Base-by-base conservation (phyloP, 2,888 invertebrate genomes). In the Eupithecia centaureata region DNA sequence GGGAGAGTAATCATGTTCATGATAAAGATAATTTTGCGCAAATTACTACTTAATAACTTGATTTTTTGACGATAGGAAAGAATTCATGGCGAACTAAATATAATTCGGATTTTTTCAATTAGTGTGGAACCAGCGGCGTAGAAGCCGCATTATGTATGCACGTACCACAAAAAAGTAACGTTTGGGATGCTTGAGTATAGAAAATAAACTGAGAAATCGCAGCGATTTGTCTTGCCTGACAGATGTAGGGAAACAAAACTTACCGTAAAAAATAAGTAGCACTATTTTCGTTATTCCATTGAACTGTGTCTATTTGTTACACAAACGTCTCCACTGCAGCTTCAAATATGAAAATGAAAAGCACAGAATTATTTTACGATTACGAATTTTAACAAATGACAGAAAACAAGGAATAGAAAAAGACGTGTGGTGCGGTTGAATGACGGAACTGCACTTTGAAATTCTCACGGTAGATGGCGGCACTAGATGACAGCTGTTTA, bases 401-500 rank as follows among this genome's bases (percentile, higher is more conserved):
- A 89, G 89, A 90, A 89, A 90, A 89, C 88, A 91, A 86, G 85
- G 84, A 86, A 85, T 86, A 83, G 82, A 88, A 89, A 88, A 88
- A 89, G 88, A 91, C 89, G 90, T 90, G 86, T 82, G 81, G 77
- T 79, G 78, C 77, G 80, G 82, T 80, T 79, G 83, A 82, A 85
- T 84, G 83, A 83, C 63, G 56, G 47, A 59, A 65, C 78, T 76
- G 81, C 76, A 70, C 63, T 71, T 65, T 47, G 22, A n/a, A 61
- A 65, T 77, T 68, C 72, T 60, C 66, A 73, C 87, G 79, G 81
- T 77, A 92, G 91, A 91, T 91, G 92, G 88, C 89, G 64, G 61
- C 73, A 68, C 61, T 58, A 38, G 1, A 18, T 56, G 38, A 61
- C 35, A 62, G 65, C 32, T 61, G 58, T 65, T 52, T 51, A 7